phyloP scores from a whole-genome alignment of 2,888 invertebrate species.

The Rhingia rostrata region DNA sequence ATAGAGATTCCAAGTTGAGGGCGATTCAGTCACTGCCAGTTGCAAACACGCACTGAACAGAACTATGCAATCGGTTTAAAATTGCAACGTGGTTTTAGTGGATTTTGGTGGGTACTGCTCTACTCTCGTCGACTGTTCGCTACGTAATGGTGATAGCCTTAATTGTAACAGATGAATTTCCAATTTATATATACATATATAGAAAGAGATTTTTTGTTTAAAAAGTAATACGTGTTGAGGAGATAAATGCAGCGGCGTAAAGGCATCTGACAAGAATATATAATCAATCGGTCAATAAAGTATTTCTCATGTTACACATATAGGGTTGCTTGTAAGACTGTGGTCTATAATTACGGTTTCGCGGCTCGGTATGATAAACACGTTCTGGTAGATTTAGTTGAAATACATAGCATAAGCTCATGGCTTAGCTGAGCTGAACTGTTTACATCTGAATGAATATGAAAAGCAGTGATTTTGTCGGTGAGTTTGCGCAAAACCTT shows the following conservation, averaged over 20 bases:
- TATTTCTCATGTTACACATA: slow-evolving; percentile 54
- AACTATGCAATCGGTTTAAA: slow-evolving; percentile 55
- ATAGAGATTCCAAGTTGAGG: slow-evolving; percentile 22
- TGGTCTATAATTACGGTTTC: slow-evolving; percentile 63
- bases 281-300: slow-evolving; percentile 70
- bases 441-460: slow-evolving; percentile 14
- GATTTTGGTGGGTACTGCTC: slow-evolving; percentile 46
- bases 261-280: slow-evolving; percentile 60
- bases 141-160: slow-evolving; percentile 64
- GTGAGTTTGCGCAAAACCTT: too few species aligned
- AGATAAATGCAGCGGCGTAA: slow-evolving; percentile 55
- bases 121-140: slow-evolving; percentile 17
- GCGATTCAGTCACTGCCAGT: slow-evolving; percentile 55
- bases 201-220: neutral
- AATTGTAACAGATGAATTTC: slow-evolving; percentile 60
- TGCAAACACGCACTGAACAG: slow-evolving; percentile 62
- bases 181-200: neutral
- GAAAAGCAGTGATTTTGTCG: neutral
- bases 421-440: slow-evolving; percentile 9
- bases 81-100: slow-evolving; percentile 62
- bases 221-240: slow-evolving; percentile 41
- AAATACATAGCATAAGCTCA: slow-evolving; percentile 23
- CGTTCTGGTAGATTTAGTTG: slow-evolving; percentile 65
- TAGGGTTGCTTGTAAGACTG: slow-evolving; percentile 38
- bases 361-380: slow-evolving; percentile 56